These are phyloP conservation scores for Dendrophyllia cribrosa DNA, from an alignment of 64 coral and sea anemone genomes.

Conservation along the genomic window DNA sequence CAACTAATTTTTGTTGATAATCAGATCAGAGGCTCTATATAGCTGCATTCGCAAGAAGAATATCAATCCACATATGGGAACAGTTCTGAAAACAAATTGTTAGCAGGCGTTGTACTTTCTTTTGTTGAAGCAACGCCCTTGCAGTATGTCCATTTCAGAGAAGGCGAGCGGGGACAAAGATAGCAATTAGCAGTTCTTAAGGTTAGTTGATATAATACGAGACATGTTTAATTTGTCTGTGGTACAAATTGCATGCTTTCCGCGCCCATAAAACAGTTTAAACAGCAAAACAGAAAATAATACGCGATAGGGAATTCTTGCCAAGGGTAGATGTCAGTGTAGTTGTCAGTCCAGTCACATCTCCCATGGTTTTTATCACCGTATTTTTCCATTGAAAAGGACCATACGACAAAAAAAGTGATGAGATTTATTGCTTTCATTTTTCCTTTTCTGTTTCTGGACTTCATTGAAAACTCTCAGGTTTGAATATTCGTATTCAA, in stretches of 20 bases:
- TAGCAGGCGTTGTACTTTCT: too few relatives aligned
- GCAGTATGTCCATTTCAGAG: too few relatives aligned
- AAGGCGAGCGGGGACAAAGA: too few relatives aligned
- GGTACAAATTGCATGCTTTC: background rate
- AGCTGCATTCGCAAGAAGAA: background rate
- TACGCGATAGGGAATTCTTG: background rate
- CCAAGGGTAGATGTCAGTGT: background rate
- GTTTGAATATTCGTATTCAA: too few relatives aligned
- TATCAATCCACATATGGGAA: background rate
- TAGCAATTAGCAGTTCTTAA: slow-evolving; percentile 7
- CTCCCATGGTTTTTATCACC: background rate
- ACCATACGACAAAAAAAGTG: too few relatives aligned
- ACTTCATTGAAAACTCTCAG: too few relatives aligned
- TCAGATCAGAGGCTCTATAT: too few relatives aligned
- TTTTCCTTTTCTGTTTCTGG: too few relatives aligned
- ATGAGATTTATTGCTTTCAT: too few relatives aligned
- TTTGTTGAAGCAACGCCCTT: too few relatives aligned
- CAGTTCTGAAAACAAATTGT: too few relatives aligned
- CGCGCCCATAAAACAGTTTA: background rate
- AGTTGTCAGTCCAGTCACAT: background rate
- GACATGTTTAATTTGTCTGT: background rate
- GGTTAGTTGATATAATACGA: slow-evolving; percentile 10
- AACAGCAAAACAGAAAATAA: background rate
- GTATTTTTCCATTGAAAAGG: too few relatives aligned
- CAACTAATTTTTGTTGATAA: background rate